phyloP scores from a whole-genome alignment of 2,113 vertebrate genomes.

The Gnathonemus echidnorhynchus region DNA sequence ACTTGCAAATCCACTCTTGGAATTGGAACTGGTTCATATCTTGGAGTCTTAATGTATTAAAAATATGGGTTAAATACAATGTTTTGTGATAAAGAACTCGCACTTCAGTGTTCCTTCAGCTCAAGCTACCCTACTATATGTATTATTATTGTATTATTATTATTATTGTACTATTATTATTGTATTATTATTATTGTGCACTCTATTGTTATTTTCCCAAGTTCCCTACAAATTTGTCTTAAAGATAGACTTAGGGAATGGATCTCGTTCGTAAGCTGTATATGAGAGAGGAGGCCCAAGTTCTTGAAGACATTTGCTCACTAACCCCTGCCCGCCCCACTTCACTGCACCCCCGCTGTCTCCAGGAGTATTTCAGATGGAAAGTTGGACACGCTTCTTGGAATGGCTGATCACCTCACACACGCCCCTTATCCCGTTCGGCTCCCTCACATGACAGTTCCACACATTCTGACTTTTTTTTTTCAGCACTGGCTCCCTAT shows the following conservation, averaged over 20 bases:
- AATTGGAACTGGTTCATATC: background rate
- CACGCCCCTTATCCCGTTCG: conserved; percentile 51
- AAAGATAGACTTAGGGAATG: background rate
- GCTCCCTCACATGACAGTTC: conserved; percentile 53
- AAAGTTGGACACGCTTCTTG: conserved; percentile 39
- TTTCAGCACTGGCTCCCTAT: too few species aligned
- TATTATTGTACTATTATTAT: too few species aligned
- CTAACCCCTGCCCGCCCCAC: conserved; percentile 41
- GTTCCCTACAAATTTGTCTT: background rate
- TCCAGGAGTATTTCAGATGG: conserved; percentile 41
- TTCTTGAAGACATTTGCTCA: conserved; percentile 37
- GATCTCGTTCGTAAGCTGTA: background rate
- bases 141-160: background rate
- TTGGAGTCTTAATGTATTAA: background rate
- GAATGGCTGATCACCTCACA: conserved; percentile 48
- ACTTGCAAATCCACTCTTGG: background rate
- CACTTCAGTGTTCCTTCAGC: background rate
- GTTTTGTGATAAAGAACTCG: background rate
- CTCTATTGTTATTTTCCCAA: background rate
- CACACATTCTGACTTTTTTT: conserved; percentile 29
- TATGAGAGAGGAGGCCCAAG: conserved; percentile 53
- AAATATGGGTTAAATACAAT: background rate
- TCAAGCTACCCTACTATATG: background rate
- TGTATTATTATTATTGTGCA: background rate
- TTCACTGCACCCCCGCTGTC: conserved; percentile 40